Percentiles rank a stretch among this genome's conserved stretches.
phyloP scores from a whole-genome alignment of 2,797 vertebrate species.

The Dromococcyx pavoninus region DNA sequence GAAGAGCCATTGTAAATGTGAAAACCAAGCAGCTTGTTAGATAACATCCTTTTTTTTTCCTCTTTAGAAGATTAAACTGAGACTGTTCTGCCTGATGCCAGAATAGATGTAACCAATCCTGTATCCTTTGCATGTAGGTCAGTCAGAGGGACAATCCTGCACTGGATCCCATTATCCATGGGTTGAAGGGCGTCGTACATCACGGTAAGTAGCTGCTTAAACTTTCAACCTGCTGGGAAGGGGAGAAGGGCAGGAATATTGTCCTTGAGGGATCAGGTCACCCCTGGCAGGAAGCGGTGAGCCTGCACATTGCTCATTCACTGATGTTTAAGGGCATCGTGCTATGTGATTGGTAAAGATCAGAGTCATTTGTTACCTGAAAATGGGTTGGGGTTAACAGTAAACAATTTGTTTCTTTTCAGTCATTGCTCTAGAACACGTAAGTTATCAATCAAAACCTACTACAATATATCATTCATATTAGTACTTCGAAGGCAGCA shows the following conservation, averaged over 20 bases:
- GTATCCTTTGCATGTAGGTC: slow-evolving; percentile 83
- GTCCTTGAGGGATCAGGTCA: slow-evolving; percentile 59
- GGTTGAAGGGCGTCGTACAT: slow-evolving; percentile 95
- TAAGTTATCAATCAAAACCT: slow-evolving; percentile 69
- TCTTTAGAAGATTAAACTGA: slow-evolving; percentile 68
- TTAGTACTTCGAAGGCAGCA: slow-evolving; percentile 50
- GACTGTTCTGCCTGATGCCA: slow-evolving; percentile 65
- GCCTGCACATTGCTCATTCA: slow-evolving; percentile 52
- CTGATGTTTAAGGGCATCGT: slow-evolving; percentile 62
- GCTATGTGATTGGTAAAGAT: slow-evolving; percentile 74
- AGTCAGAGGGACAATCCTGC: slow-evolving; percentile 92
- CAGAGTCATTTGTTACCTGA: slow-evolving; percentile 66
- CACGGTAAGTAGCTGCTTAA: slow-evolving; percentile 86
- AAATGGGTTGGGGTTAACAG: slow-evolving; percentile 69
- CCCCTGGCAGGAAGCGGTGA: slow-evolving; percentile 28
- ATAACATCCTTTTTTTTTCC: slow-evolving; percentile 28
- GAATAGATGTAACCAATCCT: slow-evolving; percentile 75
- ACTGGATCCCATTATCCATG: slow-evolving; percentile 93
- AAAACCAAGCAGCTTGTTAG: slow-evolving; percentile 54
- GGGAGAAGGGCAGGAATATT: slow-evolving; percentile 36
- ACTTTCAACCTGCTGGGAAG: slow-evolving; percentile 45
- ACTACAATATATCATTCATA: slow-evolving; percentile 56
- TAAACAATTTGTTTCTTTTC: slow-evolving; percentile 76
- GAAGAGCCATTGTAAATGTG: slow-evolving; percentile 22
- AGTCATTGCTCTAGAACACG: slow-evolving; percentile 55